Base-by-base conservation (phyloP, 1,140 invertebrate genomes). In the Danaus melanippus region DNA sequence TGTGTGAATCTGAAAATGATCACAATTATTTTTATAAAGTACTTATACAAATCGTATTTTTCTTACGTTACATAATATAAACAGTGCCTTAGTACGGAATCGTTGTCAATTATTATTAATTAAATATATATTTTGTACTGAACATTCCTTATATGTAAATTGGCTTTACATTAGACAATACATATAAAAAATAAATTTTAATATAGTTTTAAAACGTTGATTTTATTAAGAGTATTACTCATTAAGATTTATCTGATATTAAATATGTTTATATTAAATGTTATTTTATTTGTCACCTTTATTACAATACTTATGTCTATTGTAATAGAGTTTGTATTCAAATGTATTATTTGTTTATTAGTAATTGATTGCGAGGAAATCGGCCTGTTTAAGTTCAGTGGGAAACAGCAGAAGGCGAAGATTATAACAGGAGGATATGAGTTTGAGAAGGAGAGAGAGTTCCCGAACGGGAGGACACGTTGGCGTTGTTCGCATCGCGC, bases 211-310 rank as follows among this genome's bases (percentile, higher is more conserved):
- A 74, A 74, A 75, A 72, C 69, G 77, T 80, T 81, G 76, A 71
- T 71, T 74, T 77, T 83, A 74, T 77, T 69, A 74, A 73, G 79
- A 83, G 82, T 85, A 85, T 85, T 85, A 83, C 67, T 74, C 68
- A 62, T 64, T 81, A 79, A 69, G 69, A 57, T 72, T 74, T 67
- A 74, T 32, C 21, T 7, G 69, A 69, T 64, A 81, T 74, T 82
- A 85, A 83, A 80, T 69, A 74, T 69, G 74, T 82, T 79, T 73
- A 77, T 71, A 69, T 62, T 53, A 45, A 53, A 53, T 53, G 10
- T 44, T 46, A 46, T 39, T 53, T 32, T 46, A 32, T 53, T 46
- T 53, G 9, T 15, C 44, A 53, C 43, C 32, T 32, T 32, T 32
- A 32, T 32, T 32, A 32, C 21, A 32, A 32, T 32, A 32, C 21